A percentile compares a stretch with the other conserved stretches of the same genome.
Conservation (phyloP, 2,888 invertebrate species). For the Yponomeuta malinellus region DNA sequence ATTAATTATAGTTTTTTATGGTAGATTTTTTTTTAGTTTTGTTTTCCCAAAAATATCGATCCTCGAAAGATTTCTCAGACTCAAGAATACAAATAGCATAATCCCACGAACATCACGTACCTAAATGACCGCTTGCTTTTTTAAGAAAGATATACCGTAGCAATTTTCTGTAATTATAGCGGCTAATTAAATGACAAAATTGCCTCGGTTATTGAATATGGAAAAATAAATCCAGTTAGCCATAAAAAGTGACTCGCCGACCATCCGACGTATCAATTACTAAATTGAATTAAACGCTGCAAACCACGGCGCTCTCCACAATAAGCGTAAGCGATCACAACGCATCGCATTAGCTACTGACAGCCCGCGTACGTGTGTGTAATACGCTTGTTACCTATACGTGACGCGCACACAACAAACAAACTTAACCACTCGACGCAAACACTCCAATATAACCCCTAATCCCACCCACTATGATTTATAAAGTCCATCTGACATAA, state of each 20-base stretch:
- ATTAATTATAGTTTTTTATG: neutral
- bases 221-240: slow-evolving; percentile 14
- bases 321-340: slow-evolving; percentile 66
- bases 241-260: slow-evolving; percentile 46
- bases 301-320: slow-evolving; percentile 56
- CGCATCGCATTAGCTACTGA: slow-evolving; percentile 74
- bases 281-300: slow-evolving; percentile 74
- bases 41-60: too few species aligned
- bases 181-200: neutral
- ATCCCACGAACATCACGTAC: neutral
- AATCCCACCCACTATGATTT: slow-evolving; percentile 32
- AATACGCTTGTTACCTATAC: slow-evolving; percentile 69
- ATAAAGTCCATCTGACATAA: slow-evolving; percentile 48
- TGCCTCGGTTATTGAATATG: slow-evolving; percentile 7
- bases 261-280: slow-evolving; percentile 72
- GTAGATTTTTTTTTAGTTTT: neutral
- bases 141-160: neutral
- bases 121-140: neutral
- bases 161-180: slow-evolving; percentile 1
- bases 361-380: slow-evolving; percentile 67
- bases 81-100: neutral
- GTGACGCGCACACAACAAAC: slow-evolving; percentile 61
- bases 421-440: slow-evolving; percentile 39
- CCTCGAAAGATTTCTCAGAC: neutral
- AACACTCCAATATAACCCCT: slow-evolving; percentile 43